phyloP scores from a whole-genome alignment of 1,140 invertebrate species.

The Galendromus occidentalis region DNA sequence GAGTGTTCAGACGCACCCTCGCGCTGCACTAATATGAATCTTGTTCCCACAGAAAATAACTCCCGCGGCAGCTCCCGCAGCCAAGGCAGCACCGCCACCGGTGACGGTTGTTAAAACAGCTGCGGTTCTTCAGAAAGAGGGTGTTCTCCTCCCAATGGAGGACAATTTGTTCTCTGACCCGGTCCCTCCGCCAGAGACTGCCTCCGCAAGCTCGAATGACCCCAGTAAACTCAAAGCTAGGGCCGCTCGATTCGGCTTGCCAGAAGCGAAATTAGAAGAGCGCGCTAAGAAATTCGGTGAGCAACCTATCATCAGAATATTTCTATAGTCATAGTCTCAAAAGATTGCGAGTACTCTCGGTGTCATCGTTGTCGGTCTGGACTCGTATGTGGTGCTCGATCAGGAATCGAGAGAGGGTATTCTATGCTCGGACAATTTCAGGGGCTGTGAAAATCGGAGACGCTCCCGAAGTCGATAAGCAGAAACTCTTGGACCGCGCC shows the following conservation, averaged over 20 bases:
- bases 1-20: too few relatives aligned
- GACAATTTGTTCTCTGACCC: neutral
- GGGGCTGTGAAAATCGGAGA: neutral
- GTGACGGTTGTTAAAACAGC: neutral
- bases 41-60: too few relatives aligned
- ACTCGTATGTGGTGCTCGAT: too few relatives aligned
- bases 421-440: too few relatives aligned
- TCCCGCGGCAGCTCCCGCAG: too few relatives aligned
- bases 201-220: neutral
- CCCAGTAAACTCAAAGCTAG: neutral
- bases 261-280: neutral
- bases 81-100: neutral
- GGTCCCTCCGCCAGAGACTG: neutral
- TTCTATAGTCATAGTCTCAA: too few relatives aligned
- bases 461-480: neutral
- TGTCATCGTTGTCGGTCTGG: too few relatives aligned
- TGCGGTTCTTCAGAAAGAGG: neutral
- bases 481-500: slow-evolving; percentile 1
- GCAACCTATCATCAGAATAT: too few relatives aligned
- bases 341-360: too few relatives aligned
- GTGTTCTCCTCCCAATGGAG: neutral
- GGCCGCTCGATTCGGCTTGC: neutral
- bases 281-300: neutral
- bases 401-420: neutral
- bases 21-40: too few relatives aligned